Evolutionary conservation across 2,888 invertebrate genomes (phyloP).

Genomic region (Laspeyria flexula): DNA sequence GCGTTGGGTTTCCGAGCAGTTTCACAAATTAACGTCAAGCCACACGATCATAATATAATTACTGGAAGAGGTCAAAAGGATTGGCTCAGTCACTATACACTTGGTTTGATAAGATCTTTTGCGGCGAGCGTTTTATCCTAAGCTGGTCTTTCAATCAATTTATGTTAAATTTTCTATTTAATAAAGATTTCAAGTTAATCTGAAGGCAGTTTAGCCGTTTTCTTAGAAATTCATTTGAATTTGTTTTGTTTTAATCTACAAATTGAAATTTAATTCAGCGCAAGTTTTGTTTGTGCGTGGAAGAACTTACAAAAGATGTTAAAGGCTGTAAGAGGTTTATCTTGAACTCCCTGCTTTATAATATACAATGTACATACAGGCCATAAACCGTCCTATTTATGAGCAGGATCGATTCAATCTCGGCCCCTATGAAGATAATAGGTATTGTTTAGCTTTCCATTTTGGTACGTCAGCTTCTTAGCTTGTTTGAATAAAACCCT

Average conservation of each 20-base stretch:
- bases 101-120: conserved; percentile 48
- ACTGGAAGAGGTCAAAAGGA: conserved; percentile 51
- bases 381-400: conserved; percentile 53
- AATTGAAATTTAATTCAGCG: conserved; percentile 11
- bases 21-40: conserved; percentile 78
- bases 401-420: conserved; percentile 62
- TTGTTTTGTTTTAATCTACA: conserved; percentile 31
- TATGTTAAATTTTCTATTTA: conserved; percentile 15
- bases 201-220: conserved; percentile 21
- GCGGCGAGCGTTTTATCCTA: conserved; percentile 32
- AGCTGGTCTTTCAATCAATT: conserved; percentile 26
- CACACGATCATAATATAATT: conserved; percentile 67
- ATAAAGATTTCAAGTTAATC: conserved; percentile 20
- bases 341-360: conserved; percentile 19
- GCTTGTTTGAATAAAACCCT: conserved; percentile 59
- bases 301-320: conserved; percentile 24
- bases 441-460: conserved; percentile 61
- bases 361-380: conserved; percentile 29
- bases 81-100: conserved; percentile 39
- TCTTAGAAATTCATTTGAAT: conserved; percentile 7
- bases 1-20: conserved; percentile 75
- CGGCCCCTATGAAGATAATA: conserved; percentile 55
- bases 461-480: conserved; percentile 58
- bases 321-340: conserved; percentile 14
- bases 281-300: conserved; percentile 7